These are phyloP conservation scores for Dasypolia templi DNA, from an alignment of 2,888 invertebrate species.

Conservation along the genomic window DNA sequence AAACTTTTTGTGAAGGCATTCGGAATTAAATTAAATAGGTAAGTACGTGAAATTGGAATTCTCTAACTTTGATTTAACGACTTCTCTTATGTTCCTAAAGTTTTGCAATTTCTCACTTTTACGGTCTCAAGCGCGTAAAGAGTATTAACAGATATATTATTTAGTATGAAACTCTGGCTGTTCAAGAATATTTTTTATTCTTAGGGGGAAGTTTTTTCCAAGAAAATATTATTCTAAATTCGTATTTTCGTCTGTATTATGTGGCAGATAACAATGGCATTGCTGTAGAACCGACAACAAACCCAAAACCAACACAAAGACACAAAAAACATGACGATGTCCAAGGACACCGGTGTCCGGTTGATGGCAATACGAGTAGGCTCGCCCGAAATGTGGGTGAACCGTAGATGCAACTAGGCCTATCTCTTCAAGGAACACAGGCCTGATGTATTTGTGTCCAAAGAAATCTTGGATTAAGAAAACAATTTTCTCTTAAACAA, in stretches of 20 bases:
- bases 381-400: background rate
- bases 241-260: background rate
- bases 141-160: slow-evolving; percentile 35
- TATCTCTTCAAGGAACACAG: background rate
- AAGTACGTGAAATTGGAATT: slow-evolving; percentile 30
- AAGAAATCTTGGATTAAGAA: background rate
- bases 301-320: background rate
- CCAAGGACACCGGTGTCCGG: background rate
- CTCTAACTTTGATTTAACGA: slow-evolving; percentile 24
- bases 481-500: slow-evolving; percentile 13
- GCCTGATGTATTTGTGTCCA: background rate
- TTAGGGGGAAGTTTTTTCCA: background rate
- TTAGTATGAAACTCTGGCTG: slow-evolving; percentile 16
- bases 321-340: background rate
- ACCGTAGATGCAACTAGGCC: background rate
- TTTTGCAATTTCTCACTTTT: slow-evolving; percentile 51
- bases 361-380: background rate
- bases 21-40: slow-evolving; percentile 35
- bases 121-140: background rate
- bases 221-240: too few relatives aligned
- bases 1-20: slow-evolving; percentile 24
- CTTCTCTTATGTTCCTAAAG: slow-evolving; percentile 35
- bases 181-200: background rate
- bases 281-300: background rate
- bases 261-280: background rate